A percentile compares a stretch with the other conserved stretches of the same genome.
These are phyloP conservation scores for Amniataba percoides DNA, from an alignment of 2,797 vertebrate genomes.

Conservation along the genomic window DNA sequence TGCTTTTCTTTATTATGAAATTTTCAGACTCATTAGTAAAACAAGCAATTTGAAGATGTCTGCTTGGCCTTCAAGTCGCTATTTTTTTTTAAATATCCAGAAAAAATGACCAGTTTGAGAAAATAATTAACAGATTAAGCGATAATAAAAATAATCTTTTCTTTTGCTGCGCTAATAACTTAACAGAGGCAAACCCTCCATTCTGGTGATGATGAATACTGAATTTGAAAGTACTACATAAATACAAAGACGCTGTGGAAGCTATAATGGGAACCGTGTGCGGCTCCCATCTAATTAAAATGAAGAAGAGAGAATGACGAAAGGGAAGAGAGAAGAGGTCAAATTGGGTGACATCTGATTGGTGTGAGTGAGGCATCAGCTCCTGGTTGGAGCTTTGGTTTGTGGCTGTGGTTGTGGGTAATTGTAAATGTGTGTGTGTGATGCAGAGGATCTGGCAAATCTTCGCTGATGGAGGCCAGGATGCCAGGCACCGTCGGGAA, in stretches of 20 bases:
- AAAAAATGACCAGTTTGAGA: background rate
- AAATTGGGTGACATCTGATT: constrained; percentile 27
- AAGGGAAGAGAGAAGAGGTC: constrained; percentile 7
- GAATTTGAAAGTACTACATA: background rate
- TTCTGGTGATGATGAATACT: background rate
- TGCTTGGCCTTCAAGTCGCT: too few species aligned
- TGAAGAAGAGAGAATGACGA: background rate
- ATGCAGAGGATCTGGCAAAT: constrained; percentile 63
- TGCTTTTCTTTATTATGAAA: background rate
- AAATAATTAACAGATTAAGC: too few species aligned
- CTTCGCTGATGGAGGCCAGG: constrained; percentile 70
- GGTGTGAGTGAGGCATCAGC: constrained; percentile 13
- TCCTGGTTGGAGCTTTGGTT: constrained; percentile 34
- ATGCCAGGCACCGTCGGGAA: constrained; percentile 76
- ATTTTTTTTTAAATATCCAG: background rate
- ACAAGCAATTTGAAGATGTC: background rate
- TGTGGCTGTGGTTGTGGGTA: constrained; percentile 20
- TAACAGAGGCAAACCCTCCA: constrained; percentile 1
- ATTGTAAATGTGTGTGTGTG: constrained; percentile 20
- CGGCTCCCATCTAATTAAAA: background rate
- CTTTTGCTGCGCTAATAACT: background rate
- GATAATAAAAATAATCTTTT: background rate
- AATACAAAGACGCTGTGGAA: background rate
- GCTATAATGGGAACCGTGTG: background rate
- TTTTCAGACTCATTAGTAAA: background rate